Base-by-base conservation (phyloP, 2,113 vertebrate genomes). In the Candoia aspera region DNA sequence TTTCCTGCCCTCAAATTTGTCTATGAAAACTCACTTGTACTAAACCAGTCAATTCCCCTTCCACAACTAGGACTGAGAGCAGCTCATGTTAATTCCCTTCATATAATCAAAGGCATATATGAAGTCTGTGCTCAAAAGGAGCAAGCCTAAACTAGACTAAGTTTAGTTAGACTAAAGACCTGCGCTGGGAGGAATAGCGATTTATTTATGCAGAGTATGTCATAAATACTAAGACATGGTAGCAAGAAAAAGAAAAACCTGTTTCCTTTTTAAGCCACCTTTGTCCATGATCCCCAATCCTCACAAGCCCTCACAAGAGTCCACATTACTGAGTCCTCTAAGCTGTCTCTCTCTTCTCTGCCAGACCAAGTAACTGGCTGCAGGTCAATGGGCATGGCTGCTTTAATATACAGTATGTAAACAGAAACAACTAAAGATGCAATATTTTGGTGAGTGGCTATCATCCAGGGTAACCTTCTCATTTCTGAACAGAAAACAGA, bases 401-500 rank as follows among this genome's bases (percentile, higher is more conserved):
- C n/a, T 37, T 5, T 89, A 62, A 91, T 89, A 53, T 8, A n/a
- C n/a, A n/a, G n/a, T n/a, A 92, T 24, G 53, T 6, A 60, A 21
- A 1, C 2, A 6, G 55, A 21, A 37, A 88, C 54, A 83, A 26
- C 17, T n/a, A n/a, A 84, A 92, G 11, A 10, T 59, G 89, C 73
- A 93, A 59, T 92, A 85, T 42, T 58, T 33, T 93, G 49, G 0
- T 93, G 62, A 94, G 17, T 0, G 10, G 83, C 62, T 0, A 0
- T 84, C 64, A 73, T 26, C 15, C 55, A 68, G 91, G 89, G 89
- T 92, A 93, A 91, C 59, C 57, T 68, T 91, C 62, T 49, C 19
- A 19, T 79, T 90, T 93, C 91, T 53, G 23, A 0, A 60, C 84
- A 90, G 93, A 93, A 95, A 88, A 90, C 0, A 37, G 88, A 64